Base-by-base conservation (phyloP, 2,888 invertebrate species). In the Nomada fabriciana region DNA sequence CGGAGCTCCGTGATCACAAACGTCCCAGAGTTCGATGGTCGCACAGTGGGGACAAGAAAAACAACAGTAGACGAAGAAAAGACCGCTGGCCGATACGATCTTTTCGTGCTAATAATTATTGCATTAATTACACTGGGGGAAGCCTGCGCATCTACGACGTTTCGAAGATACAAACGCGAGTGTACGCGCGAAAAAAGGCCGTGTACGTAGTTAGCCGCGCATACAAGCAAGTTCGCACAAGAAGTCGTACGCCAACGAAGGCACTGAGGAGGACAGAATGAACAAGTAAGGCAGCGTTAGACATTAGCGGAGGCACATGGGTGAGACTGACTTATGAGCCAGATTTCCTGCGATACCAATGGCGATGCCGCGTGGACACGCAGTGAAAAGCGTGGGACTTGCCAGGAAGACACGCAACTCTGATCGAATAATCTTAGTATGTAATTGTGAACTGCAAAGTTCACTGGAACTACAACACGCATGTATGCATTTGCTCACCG, bases 81-180 rank as follows among this genome's bases (percentile, higher is more conserved):
- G 86, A 86, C 88, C 83, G 79, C 65, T 77, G 76, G 53, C 79
- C 87, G 91, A 92, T 91, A 92, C 85, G 83, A 91, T 91, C 92
- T 92, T 92, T 89, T 92, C 92, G 92, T 91, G 91, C 91, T 92
- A 90, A 92, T 92, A 92, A 92, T 91, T 91, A 91, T 91, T 90
- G 90, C 90, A 92, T 92, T 92, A 91, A 92, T 92, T 92, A 90
- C 77, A 61, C 70, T 82, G 80, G 55, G 83, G 70, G 76, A 71
- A 76, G 74, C 60, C 83, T 76, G 83, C 83, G 80, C 84, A 80
- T 84, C 80, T 70, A 83, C 83, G 83, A 83, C 83, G 84, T 79
- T 83, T 83, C 83, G 78, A 72, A 76, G 79, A 78, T 78, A 83
- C 73, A 68, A 74, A 71, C 77, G 59, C 55, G 70, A 68, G 25